Conservation (phyloP, 23 tunicate genomes). For the Halocynthia roretzi region DNA sequence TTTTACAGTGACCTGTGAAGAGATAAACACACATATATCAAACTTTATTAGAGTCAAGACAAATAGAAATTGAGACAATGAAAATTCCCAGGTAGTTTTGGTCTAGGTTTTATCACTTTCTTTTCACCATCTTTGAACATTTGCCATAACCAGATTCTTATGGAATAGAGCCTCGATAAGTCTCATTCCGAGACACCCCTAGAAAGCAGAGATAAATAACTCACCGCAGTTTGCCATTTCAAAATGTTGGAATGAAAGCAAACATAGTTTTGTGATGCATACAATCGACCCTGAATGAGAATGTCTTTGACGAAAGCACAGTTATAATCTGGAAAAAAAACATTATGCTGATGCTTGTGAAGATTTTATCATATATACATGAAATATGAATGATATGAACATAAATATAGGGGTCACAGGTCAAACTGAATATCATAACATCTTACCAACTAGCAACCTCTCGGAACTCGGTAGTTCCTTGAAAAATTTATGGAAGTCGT, state of each 20-base stretch:
- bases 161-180: not conserved
- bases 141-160: not conserved
- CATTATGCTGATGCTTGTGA: not conserved
- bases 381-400: not conserved
- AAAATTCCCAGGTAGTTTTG: not conserved
- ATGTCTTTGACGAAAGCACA: constrained; percentile 95
- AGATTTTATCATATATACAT: not conserved
- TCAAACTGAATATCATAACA: not conserved
- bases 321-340: constrained; percentile 48
- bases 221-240: constrained; percentile 84
- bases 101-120: too few relatives aligned
- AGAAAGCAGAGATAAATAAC: constrained; percentile 5
- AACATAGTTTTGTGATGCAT: constrained; percentile 84
- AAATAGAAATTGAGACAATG: not conserved
- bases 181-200: not conserved
- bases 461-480: constrained; percentile 72
- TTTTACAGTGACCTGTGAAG: constrained; percentile 40
- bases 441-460: constrained; percentile 71
- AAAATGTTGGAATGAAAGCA: constrained; percentile 95
- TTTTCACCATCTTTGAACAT: not conserved
- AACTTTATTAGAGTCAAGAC: not conserved
- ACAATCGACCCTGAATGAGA: constrained; percentile 95
- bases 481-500: constrained; percentile 83
- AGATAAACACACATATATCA: not conserved
- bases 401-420: not conserved